Base-by-base conservation (phyloP, 2,888 invertebrate genomes). In the Spodoptera exigua region DNA sequence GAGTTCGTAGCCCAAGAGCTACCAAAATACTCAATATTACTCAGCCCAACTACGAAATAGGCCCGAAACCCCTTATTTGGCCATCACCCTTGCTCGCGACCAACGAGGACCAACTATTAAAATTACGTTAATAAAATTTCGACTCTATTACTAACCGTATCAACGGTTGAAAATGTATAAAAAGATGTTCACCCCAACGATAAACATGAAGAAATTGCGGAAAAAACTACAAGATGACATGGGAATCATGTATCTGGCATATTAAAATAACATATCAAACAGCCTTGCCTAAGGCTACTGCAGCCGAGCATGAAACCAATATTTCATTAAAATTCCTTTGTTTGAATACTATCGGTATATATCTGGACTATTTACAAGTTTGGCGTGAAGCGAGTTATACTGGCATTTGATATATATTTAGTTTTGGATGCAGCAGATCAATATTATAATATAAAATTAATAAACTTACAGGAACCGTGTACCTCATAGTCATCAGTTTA, bases 351-450 rank as follows among this genome's bases (percentile, higher is more conserved):
- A n/a, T n/a, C n/a, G n/a, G n/a, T n/a, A n/a, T n/a, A 54, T 59
- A 18, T 55, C 60, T 65, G 18, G 60, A 62, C 59, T 61, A 70
- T 71, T 68, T 36, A 63, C 43, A 41, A 59, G 40, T 55, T 60
- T 59, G 63, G 66, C 46, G 54, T 46, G 36, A 70, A 64, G 48
- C 72, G 39, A 54, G 49, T 76, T 67, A 70, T 56, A 48, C 60
- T 48, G 44, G 9, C 51, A 53, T 5, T 16, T n/a, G 11, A 58
- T 61, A 70, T 54, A 1, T 46, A 55, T 71, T 49, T 58, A 64
- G 60, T 56, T 47, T 17, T 17, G 12, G 35, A 18, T 7, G 35
- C n/a, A n/a, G n/a, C n/a, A n/a, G 39, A 62, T 45, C 47, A 55
- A 55, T 74, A 16, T 18, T 36, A 45, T 27, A 11, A 47, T 39